Evolutionary conservation across 2,888 invertebrate genomes (phyloP).

Genomic region (Drosophila niveifrons): DNA sequence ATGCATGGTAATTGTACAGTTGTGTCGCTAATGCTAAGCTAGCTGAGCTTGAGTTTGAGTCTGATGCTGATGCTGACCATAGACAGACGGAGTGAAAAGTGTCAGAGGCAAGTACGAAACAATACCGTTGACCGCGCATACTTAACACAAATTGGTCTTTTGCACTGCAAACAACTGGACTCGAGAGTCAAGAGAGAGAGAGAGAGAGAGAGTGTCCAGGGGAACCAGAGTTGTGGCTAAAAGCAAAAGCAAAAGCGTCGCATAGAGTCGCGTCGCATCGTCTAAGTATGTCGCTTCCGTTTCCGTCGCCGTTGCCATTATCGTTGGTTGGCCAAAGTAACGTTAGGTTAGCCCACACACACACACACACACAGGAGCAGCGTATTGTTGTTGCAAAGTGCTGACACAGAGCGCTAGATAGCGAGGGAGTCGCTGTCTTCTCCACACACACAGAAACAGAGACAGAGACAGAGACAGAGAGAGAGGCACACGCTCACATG

Average conservation of each 20-base stretch:
- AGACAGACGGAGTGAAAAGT: constrained; percentile 19
- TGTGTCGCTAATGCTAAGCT: constrained; percentile 6
- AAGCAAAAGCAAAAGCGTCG: constrained; percentile 27
- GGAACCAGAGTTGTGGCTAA: constrained; percentile 16
- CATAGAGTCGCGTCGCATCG: constrained; percentile 30
- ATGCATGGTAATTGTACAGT: constrained; percentile 9
- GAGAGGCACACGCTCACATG: constrained; percentile 29
- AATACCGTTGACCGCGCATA: constrained; percentile 64
- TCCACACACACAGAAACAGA: constrained; percentile 12
- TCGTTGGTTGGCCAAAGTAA: constrained; percentile 32
- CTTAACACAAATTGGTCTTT: constrained; percentile 67
- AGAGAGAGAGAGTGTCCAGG: background rate
- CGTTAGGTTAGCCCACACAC: constrained; percentile 42
- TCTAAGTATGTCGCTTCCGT: constrained; percentile 78
- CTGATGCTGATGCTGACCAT: background rate
- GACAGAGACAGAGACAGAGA: background rate
- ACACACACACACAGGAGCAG: too few species aligned
- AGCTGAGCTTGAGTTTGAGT: constrained; percentile 3
- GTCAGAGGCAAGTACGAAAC: constrained; percentile 29
- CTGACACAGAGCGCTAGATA: constrained; percentile 58
- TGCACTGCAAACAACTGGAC: constrained; percentile 46
- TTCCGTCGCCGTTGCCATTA: constrained; percentile 71
- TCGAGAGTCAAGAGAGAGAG: background rate
- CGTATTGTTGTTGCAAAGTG: constrained; percentile 63
- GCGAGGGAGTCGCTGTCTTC: constrained; percentile 34